Conservation (phyloP, 2,113 vertebrate species). For the Hipposideros armiger region DNA sequence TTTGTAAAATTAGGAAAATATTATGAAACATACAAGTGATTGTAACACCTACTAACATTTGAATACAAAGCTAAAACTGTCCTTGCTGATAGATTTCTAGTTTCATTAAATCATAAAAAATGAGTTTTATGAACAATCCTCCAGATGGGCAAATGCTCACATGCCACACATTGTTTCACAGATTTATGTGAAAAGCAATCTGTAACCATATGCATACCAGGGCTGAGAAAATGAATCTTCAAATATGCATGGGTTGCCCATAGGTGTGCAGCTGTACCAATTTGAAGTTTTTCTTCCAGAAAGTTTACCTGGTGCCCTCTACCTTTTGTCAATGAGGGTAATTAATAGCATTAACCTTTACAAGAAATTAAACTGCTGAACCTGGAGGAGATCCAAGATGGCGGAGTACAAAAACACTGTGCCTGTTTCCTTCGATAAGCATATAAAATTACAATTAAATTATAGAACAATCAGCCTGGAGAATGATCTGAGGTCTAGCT, state of each 20-base stretch:
- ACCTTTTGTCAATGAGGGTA: slow-evolving; percentile 75
- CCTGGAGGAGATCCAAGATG: no score
- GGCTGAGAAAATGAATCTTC: slow-evolving; percentile 82
- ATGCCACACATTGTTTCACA: slow-evolving; percentile 84
- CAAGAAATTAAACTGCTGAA: slow-evolving; percentile 80
- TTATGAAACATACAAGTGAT: slow-evolving; percentile 71
- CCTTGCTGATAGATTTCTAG: slow-evolving; percentile 74
- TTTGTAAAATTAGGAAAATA: slow-evolving; percentile 80
- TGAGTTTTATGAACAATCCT: slow-evolving; percentile 86
- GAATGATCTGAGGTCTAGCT: no score
- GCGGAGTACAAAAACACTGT: no score
- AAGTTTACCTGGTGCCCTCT: slow-evolving; percentile 68
- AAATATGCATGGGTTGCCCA: slow-evolving; percentile 72
- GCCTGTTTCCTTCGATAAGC: no score
- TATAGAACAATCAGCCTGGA: no score
- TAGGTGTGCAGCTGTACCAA: slow-evolving; percentile 78
- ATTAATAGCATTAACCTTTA: slow-evolving; percentile 84
- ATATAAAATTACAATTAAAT: no score
- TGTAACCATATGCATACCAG: slow-evolving; percentile 84
- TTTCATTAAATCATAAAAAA: slow-evolving; percentile 86
- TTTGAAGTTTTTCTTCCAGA: slow-evolving; percentile 71
- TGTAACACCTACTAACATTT: slow-evolving; percentile 58
- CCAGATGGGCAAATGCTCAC: slow-evolving; percentile 88
- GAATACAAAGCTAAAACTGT: slow-evolving; percentile 78
- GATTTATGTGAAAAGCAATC: slow-evolving; percentile 88